Evolutionary conservation across 2,888 invertebrate species (phyloP).

Genomic region (Sphinx pinastri): DNA sequence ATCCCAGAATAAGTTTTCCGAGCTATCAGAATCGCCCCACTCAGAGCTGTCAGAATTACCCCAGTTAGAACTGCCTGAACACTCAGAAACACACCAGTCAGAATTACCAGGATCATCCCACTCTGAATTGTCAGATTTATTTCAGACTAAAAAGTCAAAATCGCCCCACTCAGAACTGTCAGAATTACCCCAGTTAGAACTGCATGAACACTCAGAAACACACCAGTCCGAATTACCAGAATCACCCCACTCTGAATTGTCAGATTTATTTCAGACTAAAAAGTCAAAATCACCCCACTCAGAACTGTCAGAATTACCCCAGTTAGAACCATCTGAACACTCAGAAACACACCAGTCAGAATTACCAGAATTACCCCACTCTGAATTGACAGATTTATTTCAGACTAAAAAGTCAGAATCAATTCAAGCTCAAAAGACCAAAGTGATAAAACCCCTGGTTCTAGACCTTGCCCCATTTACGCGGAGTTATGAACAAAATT

Average conservation of each 20-base stretch:
- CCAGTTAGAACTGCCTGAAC: background rate
- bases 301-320: background rate
- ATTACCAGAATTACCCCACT: background rate
- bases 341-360: background rate
- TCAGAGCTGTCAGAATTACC: background rate
- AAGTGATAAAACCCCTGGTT: conserved; percentile 29
- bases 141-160: background rate
- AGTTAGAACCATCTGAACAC: background rate
- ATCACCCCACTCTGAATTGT: background rate
- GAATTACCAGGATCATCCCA: background rate
- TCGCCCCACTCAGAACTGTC: background rate
- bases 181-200: background rate
- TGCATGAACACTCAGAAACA: background rate
- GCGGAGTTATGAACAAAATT: background rate
- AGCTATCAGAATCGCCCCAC: background rate
- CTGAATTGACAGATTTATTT: background rate
- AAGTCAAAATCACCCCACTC: background rate
- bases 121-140: background rate
- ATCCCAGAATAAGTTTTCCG: background rate
- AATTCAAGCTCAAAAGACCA: background rate
- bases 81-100: background rate
- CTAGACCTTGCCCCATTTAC: conserved; percentile 29
- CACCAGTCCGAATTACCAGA: background rate
- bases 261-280: background rate
- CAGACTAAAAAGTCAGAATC: background rate